Evolutionary conservation across 2,797 vertebrate genomes (phyloP), one percentile per base, ranked within the genome.

Genomic region (Crax fasciolata): DNA sequence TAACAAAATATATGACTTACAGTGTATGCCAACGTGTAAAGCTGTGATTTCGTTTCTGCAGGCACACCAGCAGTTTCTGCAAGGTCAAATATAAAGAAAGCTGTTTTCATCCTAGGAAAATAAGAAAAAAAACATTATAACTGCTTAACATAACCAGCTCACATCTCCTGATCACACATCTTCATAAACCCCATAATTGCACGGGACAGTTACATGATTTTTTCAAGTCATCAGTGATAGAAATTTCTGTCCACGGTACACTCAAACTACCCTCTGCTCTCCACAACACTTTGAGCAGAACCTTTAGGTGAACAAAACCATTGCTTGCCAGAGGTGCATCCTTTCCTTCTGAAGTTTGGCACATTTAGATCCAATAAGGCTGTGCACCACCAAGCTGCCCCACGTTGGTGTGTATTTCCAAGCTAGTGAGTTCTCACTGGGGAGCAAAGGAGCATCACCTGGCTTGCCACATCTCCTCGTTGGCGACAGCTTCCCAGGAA

Each of bases 401-500:
- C 11, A 5, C 30, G 63, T 39, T 71, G 93, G 71, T 78, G 97
- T 90, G 71, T 27, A 52, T 43, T 92, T 89, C 81, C 84, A 91
- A 1, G 2, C 68, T 80, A 92, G 44, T 11, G 83, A 91, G 87
- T 6, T 92, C 94, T 97, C 97, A 94, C 85, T 73, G 94, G 48
- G 55, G 91, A 71, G 97, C 94, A 71, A 95, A 97, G 93, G 94
- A 93, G 12, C 83, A 95, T 97, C 97, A 99, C 99, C 99, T 99
- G 96, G 99, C 99, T 97, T 99, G 99, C 99, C 99, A 99, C 99
- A 99, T 99, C 97, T 99, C 99, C 96, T 99, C 99, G 13, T 99
- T 99, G 96, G 99, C 99, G 10, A 99, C 98, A 39, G 97, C 98
- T 97, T 99, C 99, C 99, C 99, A 99, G 70, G 99, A 99, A 73